phyloP scores from a whole-genome alignment of 2,888 invertebrate genomes.

The Rhamphomyia laevipes region DNA sequence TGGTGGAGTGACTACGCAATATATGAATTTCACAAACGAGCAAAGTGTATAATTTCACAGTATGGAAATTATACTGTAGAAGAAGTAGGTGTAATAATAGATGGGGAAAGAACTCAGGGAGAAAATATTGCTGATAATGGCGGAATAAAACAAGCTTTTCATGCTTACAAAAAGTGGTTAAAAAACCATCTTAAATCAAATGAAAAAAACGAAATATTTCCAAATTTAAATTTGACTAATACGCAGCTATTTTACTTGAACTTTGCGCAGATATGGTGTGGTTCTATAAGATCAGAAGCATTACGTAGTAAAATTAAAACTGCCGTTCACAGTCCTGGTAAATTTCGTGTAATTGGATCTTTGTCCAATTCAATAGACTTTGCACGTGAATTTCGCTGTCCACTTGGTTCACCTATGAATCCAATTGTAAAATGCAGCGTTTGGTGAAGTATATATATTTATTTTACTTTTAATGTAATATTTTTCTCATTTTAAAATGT shows the following conservation, averaged over 20 bases:
- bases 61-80: slow-evolving; percentile 72
- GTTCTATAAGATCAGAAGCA: slow-evolving; percentile 69
- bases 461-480: not conserved
- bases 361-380: slow-evolving; percentile 68
- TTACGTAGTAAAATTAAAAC: slow-evolving; percentile 67
- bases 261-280: slow-evolving; percentile 81
- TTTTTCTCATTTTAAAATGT: no score
- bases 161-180: slow-evolving; percentile 74
- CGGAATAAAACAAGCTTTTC: slow-evolving; percentile 83
- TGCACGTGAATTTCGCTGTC: slow-evolving; percentile 58
- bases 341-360: slow-evolving; percentile 68
- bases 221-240: slow-evolving; percentile 61
- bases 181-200: not conserved
- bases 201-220: slow-evolving; percentile 54
- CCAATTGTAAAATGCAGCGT: slow-evolving; percentile 64
- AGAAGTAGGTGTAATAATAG: slow-evolving; percentile 63
- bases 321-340: slow-evolving; percentile 73
- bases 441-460: slow-evolving; percentile 42
- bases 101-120: slow-evolving; percentile 67
- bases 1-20: not conserved
- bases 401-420: slow-evolving; percentile 66
- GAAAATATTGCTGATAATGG: slow-evolving; percentile 97
- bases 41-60: slow-evolving; percentile 75
- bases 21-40: slow-evolving; percentile 38
- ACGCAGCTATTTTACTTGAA: slow-evolving; percentile 82